Evolutionary conservation across 2,113 vertebrate genomes (phyloP), one percentile per base, ranked within the genome.

Genomic region (Ptilorrhoa leucosticta): DNA sequence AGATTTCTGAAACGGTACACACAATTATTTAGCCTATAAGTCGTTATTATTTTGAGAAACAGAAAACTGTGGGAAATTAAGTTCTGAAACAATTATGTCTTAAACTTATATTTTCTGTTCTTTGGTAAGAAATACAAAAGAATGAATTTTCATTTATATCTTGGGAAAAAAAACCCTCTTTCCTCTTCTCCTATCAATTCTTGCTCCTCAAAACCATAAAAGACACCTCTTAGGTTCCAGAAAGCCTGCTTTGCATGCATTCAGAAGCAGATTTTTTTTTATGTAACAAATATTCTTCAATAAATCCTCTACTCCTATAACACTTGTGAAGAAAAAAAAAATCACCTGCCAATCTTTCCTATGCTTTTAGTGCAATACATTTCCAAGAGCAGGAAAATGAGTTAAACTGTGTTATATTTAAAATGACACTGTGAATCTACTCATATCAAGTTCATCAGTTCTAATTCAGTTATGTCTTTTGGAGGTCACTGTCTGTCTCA

Each of bases 381-480:
- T 90, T 79, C 93, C 72, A 91, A 66, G 37, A 51, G 15, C 39
- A 89, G 60, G 47, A 60, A 72, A 54, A 78, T 95, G 48, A 96
- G 47, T 94, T 94, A 93, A 91, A 80, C 28, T 35, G 23, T 65
- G 10, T 45, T 96, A 56, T 77, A 97, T 97, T 96, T 95, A 91
- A 98, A 96, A 93, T 94, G 97, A 96, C 93, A 91, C 22, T 24
- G 28, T 78, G 73, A 96, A 93, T 95, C 61, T 92, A 94, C 51
- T 96, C 58, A 70, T 70, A 94, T 83, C 78, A 91, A 86, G 75
- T 88, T 95, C 94, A 97, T 96, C 94, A 97, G 65, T 96, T 95
- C 60, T 97, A 97, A 97, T 97, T 96, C 93, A 97, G 72, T 95
- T 94, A 89, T 3, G 21, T 68, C 79, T 92, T 95, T 91, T 79